These are phyloP conservation scores for Neosilurus hyrtlii DNA, from an alignment of 2,797 vertebrate genomes.

Conservation along the genomic window DNA sequence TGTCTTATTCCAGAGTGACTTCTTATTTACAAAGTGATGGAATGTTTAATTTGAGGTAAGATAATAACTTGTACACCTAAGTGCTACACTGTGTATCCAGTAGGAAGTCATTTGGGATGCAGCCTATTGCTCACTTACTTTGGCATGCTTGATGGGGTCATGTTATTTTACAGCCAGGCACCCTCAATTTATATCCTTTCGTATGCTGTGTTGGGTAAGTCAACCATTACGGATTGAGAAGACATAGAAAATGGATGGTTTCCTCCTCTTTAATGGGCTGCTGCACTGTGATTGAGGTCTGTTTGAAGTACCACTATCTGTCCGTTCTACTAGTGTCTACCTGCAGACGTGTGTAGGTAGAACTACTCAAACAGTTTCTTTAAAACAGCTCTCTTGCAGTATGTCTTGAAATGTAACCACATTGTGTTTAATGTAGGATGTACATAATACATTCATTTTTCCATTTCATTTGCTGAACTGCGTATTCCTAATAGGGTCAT, in stretches of 20 bases:
- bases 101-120: slow-evolving; percentile 6
- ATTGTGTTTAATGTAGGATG: not conserved
- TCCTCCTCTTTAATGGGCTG: slow-evolving; percentile 30
- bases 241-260: slow-evolving; percentile 30
- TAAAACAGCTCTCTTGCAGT: not conserved
- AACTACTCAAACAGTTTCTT: not conserved
- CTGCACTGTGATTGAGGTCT: slow-evolving; percentile 5
- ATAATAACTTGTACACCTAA: not conserved
- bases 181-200: slow-evolving; percentile 17
- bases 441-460: not conserved
- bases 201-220: not conserved
- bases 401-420: not conserved
- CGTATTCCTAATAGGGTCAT: too few species aligned
- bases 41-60: not conserved
- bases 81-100: not conserved
- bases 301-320: slow-evolving; percentile 1
- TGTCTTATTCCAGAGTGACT: not conserved
- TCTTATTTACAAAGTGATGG: not conserved
- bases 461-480: too few species aligned
- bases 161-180: slow-evolving; percentile 29
- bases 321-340: not conserved
- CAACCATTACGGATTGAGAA: slow-evolving; percentile 9
- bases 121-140: not conserved
- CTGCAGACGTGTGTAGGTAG: not conserved
- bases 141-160: slow-evolving; percentile 4